These are phyloP conservation scores for Heterocephalus glaber DNA, from an alignment of 2,113 vertebrate species.

Conservation along the genomic window DNA sequence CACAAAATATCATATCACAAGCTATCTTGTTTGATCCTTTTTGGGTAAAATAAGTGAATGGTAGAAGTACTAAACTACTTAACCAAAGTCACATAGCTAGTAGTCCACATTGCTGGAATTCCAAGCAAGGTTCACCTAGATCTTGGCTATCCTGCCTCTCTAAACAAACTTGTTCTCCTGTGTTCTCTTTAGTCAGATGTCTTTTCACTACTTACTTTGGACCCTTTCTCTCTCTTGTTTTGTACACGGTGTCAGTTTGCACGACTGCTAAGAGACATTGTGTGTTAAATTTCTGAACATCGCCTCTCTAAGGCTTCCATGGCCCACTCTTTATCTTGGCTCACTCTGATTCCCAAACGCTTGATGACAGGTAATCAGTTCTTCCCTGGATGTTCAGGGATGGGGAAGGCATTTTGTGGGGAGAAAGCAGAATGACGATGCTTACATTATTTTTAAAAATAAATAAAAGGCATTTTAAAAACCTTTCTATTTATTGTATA, in stretches of 20 bases:
- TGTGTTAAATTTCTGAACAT: background rate
- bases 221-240: background rate
- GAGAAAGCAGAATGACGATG: background rate
- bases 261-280: background rate
- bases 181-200: background rate
- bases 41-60: background rate
- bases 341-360: background rate
- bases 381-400: background rate
- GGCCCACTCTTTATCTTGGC: background rate
- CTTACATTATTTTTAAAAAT: background rate
- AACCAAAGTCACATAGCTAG: background rate
- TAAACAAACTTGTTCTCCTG: background rate
- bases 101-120: background rate
- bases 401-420: background rate
- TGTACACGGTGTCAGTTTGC: background rate
- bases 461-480: background rate
- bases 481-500: background rate
- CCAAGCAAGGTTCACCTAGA: background rate
- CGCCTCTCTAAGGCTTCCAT: background rate
- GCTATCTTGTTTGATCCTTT: background rate
- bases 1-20: background rate
- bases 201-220: background rate
- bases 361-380: background rate
- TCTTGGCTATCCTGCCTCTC: background rate
- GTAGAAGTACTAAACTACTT: background rate